Percentiles rank a stretch among this genome's conserved stretches.
Conservation (phyloP, 1,140 invertebrate genomes). For the Aphidius ervi region DNA sequence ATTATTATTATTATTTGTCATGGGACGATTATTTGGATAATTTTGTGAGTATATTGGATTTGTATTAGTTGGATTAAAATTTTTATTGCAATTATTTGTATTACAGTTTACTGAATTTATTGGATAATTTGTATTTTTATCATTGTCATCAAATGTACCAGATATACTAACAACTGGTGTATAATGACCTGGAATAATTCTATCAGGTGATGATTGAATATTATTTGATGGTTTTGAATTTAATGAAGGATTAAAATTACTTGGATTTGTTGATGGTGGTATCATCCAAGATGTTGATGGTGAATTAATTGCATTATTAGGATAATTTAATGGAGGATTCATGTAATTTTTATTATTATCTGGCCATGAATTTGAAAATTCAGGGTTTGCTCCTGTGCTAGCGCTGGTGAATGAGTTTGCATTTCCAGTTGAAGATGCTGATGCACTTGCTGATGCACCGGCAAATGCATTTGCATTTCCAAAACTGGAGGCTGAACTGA, state of each 20-base stretch:
- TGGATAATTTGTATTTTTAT: background rate
- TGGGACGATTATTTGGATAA: background rate
- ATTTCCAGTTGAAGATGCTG: background rate
- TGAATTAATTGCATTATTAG: too few species aligned
- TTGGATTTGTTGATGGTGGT: too few species aligned
- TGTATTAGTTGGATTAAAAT: conserved; percentile 8
- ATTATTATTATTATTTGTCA: background rate
- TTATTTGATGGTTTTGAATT: background rate
- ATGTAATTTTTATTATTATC: too few species aligned
- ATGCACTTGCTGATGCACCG: conserved; percentile 12
- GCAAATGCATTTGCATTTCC: conserved; percentile 10
- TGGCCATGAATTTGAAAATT: too few species aligned
- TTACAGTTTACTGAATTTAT: background rate
- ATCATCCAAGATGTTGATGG: too few species aligned
- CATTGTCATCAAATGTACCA: conserved; percentile 12
- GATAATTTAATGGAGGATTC: too few species aligned
- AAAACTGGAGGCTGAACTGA: conserved; percentile 20
- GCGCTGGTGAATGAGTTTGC: too few species aligned
- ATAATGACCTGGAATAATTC: background rate
- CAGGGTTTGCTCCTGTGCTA: too few species aligned
- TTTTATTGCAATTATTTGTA: background rate
- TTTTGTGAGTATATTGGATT: conserved; percentile 2
- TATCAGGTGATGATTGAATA: background rate
- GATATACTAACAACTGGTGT: conserved; percentile 18
- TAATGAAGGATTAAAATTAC: background rate